These are phyloP conservation scores for Aphidius ervi DNA, from an alignment of 1,140 invertebrate genomes.

Conservation along the genomic window DNA sequence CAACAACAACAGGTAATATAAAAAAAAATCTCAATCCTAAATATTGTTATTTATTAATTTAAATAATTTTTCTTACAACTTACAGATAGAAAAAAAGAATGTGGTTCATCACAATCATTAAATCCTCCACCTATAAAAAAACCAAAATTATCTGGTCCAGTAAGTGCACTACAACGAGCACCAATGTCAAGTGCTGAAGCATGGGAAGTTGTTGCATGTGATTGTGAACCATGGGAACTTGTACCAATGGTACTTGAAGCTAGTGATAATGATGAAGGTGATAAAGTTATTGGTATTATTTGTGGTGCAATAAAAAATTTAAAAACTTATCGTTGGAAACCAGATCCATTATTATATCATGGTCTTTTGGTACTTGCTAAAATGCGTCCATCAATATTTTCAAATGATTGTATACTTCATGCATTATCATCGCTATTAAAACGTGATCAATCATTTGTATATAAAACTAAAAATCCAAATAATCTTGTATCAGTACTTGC, in stretches of 20 bases:
- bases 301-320: slow-evolving; percentile 65
- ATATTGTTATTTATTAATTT: too few relatives aligned
- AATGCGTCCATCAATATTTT: slow-evolving; percentile 72
- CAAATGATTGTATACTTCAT: slow-evolving; percentile 73
- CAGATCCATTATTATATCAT: slow-evolving; percentile 73
- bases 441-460: slow-evolving; percentile 67
- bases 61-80: not conserved
- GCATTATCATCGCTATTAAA: slow-evolving; percentile 80
- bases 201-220: slow-evolving; percentile 58
- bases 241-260: slow-evolving; percentile 58
- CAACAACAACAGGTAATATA: too few relatives aligned
- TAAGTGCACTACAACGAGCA: slow-evolving; percentile 36
- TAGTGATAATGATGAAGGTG: slow-evolving; percentile 59
- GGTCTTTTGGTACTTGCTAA: slow-evolving; percentile 79
- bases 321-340: slow-evolving; percentile 69
- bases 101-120: slow-evolving; percentile 44
- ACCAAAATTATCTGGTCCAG: slow-evolving; percentile 40
- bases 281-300: slow-evolving; percentile 58
- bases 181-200: slow-evolving; percentile 51
- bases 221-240: slow-evolving; percentile 60
- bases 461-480: slow-evolving; percentile 72
- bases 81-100: slow-evolving; percentile 55
- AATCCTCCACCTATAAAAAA: slow-evolving; percentile 50
- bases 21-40: too few relatives aligned
- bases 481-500: slow-evolving; percentile 77